Evolutionary conservation across 2,888 invertebrate genomes (phyloP), one percentile per base, ranked within the genome.

Genomic region (Tanypteryx hageni): DNA sequence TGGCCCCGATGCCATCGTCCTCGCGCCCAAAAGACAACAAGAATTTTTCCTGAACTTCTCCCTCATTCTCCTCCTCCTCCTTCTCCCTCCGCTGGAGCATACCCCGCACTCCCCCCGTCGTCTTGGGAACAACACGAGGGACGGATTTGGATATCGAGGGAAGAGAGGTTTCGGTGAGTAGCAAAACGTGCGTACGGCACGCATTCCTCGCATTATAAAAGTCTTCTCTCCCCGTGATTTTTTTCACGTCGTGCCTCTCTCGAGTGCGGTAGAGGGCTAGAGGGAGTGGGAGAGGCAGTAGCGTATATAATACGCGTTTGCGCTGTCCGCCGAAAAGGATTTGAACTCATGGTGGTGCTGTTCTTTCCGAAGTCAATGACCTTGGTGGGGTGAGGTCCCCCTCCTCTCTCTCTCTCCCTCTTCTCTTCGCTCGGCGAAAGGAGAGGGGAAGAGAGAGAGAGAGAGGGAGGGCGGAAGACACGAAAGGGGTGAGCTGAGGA

Each of bases 261-360:
- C 68, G 68, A n/a, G 22, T 68, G n/a, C 22, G 9, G 27, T 11
- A 27, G 61, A 14, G 11, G 27, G 31, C 16, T 9, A 59, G 18
- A 27, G 59, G 59, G 86, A 86, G 84, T 18, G 64, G 44, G 64
- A 16, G 22, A 9, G 57, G 58, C 58, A 82, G 44, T 44, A 14
- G 58, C 59, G 85, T 31, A n/a, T 89, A 59, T 64, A 56, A 89
- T 89, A 44, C 89, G 89, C 89, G 89, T 22, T 89, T 64, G 89
- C 89, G 89, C 64, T 64, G 89, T 89, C 89, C 89, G 89, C 89
- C 89, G 89, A 89, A 89, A 89, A 89, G 89, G 89, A 89, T 89
- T 89, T 89, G 89, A 89, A 89, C 89, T 89, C 89, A 64, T 68
- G 89, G 61, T 86, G 86, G 64, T 89, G 89, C 89, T 64, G 89